A percentile compares a stretch with the other conserved stretches of the same genome.
Evolutionary conservation across 64 coral and sea anemone genomes (phyloP).

Genomic region (Pocillopora verrucosa): DNA sequence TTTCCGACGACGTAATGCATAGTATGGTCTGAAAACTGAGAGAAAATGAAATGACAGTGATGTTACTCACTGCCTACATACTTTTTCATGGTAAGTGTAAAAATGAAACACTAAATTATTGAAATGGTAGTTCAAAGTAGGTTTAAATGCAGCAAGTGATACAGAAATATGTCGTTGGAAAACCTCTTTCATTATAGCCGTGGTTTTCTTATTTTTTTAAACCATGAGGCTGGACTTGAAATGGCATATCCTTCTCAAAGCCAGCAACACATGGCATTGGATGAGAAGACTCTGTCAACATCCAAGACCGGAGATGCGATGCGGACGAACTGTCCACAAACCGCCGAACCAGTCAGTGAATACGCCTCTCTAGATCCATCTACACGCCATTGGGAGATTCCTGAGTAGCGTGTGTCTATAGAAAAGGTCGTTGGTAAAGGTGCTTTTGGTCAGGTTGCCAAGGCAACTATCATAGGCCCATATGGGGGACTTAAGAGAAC

Average conservation of each 20-base stretch:
- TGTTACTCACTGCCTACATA: no score
- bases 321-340: background rate
- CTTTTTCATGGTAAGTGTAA: no score
- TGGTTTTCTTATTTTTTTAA: no score
- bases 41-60: no score
- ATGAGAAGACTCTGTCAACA: background rate
- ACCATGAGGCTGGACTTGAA: background rate
- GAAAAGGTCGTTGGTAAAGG: slow-evolving; percentile 57
- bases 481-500: background rate
- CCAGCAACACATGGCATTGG: background rate
- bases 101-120: no score
- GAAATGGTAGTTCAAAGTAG: no score
- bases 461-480: slow-evolving; percentile 13
- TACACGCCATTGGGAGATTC: slow-evolving; percentile 6
- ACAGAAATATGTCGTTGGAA: no score
- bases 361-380: background rate
- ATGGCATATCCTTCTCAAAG: background rate
- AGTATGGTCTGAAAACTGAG: no score
- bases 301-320: background rate
- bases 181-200: no score
- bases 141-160: no score
- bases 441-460: slow-evolving; percentile 60
- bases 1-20: no score
- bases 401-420: background rate
- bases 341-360: background rate